Evolutionary conservation across 1,140 invertebrate genomes (phyloP), one percentile per base, ranked within the genome.

Genomic region (Andricus grossulariae): DNA sequence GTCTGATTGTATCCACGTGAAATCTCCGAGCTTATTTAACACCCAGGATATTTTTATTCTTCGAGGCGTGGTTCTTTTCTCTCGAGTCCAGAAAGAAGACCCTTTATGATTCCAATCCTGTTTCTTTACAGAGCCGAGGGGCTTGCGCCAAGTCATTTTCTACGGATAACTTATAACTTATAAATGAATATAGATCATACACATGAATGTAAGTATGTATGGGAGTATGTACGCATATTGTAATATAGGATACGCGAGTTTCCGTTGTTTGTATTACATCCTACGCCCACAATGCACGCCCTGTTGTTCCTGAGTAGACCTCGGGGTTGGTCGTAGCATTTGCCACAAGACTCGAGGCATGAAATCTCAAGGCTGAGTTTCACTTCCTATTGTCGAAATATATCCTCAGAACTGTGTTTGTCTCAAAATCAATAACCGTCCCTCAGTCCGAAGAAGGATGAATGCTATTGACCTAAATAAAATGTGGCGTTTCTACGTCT

Each of bases 11-110:
- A 60, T 25, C 19, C 19, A 54, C 52, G 19, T 19, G n/a, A 54
- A 80, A 79, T 82, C 78, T 76, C 72, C 75, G 75, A 83, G 81
- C 76, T 80, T 79, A 79, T 79, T 82, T 76, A 75, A 81, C 79
- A 76, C 78, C 80, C 78, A 80, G 74, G 72, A 83, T 87, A 85
- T 88, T 86, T 89, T 88, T 86, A 83, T 75, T 81, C 81, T 70
- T 73, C 77, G 66, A 86, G 86, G 85, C 83, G 85, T 85, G 82
- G 84, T 76, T 71, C 73, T 82, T 78, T 80, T 78, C 79, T 73
- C 79, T 66, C 66, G 71, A 74, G 55, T 66, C 71, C 66, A 75
- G 55, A 32, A 57, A 57, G 55, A 57, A 57, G 55, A 54, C 49
- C 74, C 70, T 76, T 78, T 80, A 70, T 79, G 77, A 74, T 78